A percentile compares a stretch with the other conserved stretches of the same genome.
Evolutionary conservation across 1,140 invertebrate genomes (phyloP).

Genomic region (Sweltsa coloradensis): DNA sequence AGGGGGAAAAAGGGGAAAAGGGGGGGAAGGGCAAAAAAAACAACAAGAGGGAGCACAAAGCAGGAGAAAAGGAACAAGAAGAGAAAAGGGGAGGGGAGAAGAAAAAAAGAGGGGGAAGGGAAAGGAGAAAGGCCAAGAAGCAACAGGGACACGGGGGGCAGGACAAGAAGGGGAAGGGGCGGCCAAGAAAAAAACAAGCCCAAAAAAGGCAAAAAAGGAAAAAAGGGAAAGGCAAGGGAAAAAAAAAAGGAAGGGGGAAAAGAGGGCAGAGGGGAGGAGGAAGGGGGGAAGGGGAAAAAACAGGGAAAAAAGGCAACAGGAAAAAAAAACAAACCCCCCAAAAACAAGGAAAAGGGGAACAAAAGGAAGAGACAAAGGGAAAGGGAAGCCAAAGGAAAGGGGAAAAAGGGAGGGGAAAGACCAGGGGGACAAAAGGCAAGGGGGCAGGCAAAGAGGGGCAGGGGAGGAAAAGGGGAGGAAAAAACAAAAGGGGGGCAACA

Average conservation of each 20-base stretch:
- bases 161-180: neutral
- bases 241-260: neutral
- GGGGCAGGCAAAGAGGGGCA: neutral
- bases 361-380: neutral
- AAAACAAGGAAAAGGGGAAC: neutral
- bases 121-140: neutral
- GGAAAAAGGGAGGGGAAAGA: neutral
- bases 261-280: neutral
- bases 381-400: neutral
- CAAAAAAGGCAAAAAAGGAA: neutral
- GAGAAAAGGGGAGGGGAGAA: neutral
- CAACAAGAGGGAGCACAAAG: neutral
- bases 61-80: neutral
- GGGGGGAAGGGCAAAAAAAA: neutral
- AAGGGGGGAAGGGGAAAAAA: neutral
- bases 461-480: neutral
- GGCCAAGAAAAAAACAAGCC: conserved; percentile 4
- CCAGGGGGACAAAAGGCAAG: neutral
- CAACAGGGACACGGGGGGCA: neutral
- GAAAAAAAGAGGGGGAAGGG: neutral
- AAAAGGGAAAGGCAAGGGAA: neutral
- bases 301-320: neutral
- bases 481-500: neutral
- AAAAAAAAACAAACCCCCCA: neutral
- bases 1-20: neutral